Conservation (phyloP, 2,888 invertebrate genomes). For the Oeneis ivallda region DNA sequence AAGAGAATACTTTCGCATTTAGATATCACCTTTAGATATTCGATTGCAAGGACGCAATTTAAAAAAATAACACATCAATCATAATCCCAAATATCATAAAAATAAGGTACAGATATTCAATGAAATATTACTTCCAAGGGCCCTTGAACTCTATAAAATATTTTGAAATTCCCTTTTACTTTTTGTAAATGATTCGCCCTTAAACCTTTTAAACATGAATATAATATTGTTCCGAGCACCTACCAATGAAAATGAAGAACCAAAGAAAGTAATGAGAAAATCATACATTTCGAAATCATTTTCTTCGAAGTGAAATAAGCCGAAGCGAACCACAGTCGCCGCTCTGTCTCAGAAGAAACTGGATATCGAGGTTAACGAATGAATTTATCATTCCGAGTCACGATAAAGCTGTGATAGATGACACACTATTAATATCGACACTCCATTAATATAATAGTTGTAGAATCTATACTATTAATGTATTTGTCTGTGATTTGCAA, state of each 20-base stretch:
- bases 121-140: too few species aligned
- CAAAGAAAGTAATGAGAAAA: constrained; percentile 3
- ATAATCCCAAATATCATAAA: too few species aligned
- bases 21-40: too few species aligned
- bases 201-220: not conserved
- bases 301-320: constrained; percentile 24
- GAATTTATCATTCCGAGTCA: constrained; percentile 38
- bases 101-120: too few species aligned
- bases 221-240: not conserved
- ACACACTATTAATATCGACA: constrained; percentile 39
- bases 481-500: not conserved
- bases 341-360: constrained; percentile 41
- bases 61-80: too few species aligned
- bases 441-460: constrained; percentile 40
- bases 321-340: constrained; percentile 26
- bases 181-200: too few species aligned
- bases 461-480: not conserved
- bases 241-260: not conserved
- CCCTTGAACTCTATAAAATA: too few species aligned
- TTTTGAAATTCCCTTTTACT: too few species aligned
- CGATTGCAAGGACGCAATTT: too few species aligned
- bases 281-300: not conserved
- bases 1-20: too few species aligned
- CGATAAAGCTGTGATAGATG: constrained; percentile 40
- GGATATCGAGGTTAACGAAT: constrained; percentile 38